Base-by-base conservation (phyloP, 2,113 vertebrate genomes). In the Caretta caretta region DNA sequence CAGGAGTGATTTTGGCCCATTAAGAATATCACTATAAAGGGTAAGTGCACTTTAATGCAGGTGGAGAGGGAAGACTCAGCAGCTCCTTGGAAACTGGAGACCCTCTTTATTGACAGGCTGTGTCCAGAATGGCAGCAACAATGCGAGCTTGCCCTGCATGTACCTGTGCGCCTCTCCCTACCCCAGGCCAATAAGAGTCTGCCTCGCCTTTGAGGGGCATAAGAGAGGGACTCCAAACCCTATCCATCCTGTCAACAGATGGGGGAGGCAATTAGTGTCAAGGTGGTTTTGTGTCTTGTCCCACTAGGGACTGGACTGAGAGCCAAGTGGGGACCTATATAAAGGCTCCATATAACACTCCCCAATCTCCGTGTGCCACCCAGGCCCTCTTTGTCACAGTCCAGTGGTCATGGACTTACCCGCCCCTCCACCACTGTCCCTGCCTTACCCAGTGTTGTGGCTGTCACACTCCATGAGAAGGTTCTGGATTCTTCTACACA, bases 381-480 rank as follows among this genome's bases (percentile, higher is more conserved):
- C 24, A 38, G 8, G 53, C 48, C 27, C 75, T 76, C 35, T 69
- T 19, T 35, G 7, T n/a, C 51, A 89, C 84, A 25, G 35, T 92
- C 89, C 57, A 81, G 17, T 79, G 91, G 89, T 51, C 56, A 62
- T 31, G 56, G n/a, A 72, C 4, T 93, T 10, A 35, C 25, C 29
- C 78, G 24, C 38, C 80, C 35, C 0, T 0, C 3, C 84, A 13
- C n/a, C 48, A 5, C 48, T 89, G 75, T 94, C 95, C 25, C 59
- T 92, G 51, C 69, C 91, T 92, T 95, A 99, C 99, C 99, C 69
- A 99, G 87, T 20, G 89, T 89, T n/a, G 93, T 83, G 50, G 98
- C 97, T 8, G 93, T 97, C 96, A 99, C 93, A 4, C 89, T 98
- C 99, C 99, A 99, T 29, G 22, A 96, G 87, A 99, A 97, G 38